Base-by-base conservation (phyloP, 2,797 vertebrate species). In the Pagetopsis macropterus region DNA sequence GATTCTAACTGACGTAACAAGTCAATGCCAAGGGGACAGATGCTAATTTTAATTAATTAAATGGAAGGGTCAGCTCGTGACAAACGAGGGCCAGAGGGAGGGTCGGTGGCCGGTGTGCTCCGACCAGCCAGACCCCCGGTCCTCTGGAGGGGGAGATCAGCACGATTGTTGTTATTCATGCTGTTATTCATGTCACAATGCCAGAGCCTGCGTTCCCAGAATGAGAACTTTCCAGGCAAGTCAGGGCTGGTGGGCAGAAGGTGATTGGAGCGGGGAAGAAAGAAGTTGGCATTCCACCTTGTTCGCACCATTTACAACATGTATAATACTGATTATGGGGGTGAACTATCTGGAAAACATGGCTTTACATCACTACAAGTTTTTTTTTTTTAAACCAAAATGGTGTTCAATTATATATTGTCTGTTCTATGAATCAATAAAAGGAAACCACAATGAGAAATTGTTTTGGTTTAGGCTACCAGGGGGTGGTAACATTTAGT, bases 11-110 rank as follows among this genome's bases (percentile, higher is more conserved):
- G 94, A 95, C 90, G 91, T 94, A 94, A 94, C 92, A 94, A 94
- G 93, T 95, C 94, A 93, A 89, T 94, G 94, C 92, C 93, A 89
- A 84, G 87, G 94, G 93, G 93, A 94, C 84, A 81, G 91, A 93
- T 94, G 93, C 92, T 95, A 94, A 94, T 94, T 95, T 94, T 94
- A 94, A 95, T 95, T 95, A 94, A 94, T 92, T 93, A 92, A 94
- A 94, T 78, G 87, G 89, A 91, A 92, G 92, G 93, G 92, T 93
- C 93, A 93, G 90, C 86, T 89, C 78, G 67, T 89, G 90, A 94
- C 91, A 93, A 93, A 92, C 82, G 73, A 80, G 79, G 83, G 89
- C 86, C 85, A 78, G 77, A 85, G 87, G 90, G 90, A 71, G 82
- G 85, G 81, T 79, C 67, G 79, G 52, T 54, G 6, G 66, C 15